phyloP scores from a whole-genome alignment of 2,113 vertebrate species.

The Vulpes lagopus region DNA sequence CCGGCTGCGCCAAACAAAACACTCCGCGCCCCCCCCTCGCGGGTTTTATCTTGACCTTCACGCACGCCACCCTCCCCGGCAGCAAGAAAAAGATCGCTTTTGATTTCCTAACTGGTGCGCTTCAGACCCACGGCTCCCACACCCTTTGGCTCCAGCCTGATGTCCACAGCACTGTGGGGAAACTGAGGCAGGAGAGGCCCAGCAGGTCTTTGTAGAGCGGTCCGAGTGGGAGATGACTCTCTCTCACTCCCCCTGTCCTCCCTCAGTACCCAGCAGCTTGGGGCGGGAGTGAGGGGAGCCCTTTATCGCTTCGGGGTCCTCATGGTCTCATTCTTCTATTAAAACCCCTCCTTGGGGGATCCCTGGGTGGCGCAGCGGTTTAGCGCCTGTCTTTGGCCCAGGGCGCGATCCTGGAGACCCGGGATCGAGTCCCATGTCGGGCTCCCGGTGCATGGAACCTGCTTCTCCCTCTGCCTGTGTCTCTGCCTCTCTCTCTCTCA shows the following conservation, averaged over 20 bases:
- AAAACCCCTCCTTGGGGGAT: neutral
- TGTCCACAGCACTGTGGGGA: neutral
- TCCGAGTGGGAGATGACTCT: neutral
- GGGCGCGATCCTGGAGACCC: too few species aligned
- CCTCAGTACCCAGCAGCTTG: neutral
- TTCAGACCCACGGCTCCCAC: neutral
- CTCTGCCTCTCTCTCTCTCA: too few species aligned
- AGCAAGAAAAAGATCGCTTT: constrained; percentile 28
- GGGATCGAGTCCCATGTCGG: too few species aligned
- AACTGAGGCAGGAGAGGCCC: neutral
- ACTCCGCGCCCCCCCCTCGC: neutral
- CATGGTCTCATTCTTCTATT: neutral
- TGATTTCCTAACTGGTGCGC: neutral
- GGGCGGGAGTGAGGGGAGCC: neutral
- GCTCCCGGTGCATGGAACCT: too few species aligned
- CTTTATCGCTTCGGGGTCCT: neutral
- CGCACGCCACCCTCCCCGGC: neutral
- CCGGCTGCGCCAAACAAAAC: constrained; percentile 69
- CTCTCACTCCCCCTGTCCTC: neutral
- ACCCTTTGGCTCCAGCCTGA: neutral
- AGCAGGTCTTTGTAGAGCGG: neutral
- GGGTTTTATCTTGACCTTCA: constrained; percentile 77
- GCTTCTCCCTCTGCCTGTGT: too few species aligned
- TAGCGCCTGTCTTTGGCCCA: too few species aligned
- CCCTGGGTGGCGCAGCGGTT: too few species aligned